Percentiles rank a stretch among this genome's conserved stretches.
These are phyloP conservation scores for Xestia xanthographa DNA, from an alignment of 2,888 invertebrate genomes.

Conservation along the genomic window DNA sequence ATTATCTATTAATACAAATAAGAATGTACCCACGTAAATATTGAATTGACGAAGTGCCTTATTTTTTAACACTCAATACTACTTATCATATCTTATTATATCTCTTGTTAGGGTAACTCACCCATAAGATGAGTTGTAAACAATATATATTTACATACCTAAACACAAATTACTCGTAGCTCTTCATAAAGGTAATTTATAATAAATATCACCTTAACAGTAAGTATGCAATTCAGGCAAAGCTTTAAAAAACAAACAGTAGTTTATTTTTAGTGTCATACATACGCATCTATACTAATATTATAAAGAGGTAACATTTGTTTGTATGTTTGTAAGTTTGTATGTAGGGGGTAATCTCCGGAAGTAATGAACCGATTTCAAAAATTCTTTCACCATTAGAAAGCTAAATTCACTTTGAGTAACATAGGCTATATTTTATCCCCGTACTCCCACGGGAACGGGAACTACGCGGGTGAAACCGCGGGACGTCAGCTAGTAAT, in stretches of 20 bases:
- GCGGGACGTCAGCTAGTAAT: no score
- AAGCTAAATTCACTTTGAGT: no score
- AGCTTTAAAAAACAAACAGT: background rate
- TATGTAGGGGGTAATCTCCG: no score
- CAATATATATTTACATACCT: background rate
- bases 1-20: background rate
- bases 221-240: background rate
- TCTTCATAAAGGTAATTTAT: background rate
- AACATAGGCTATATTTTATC: no score
- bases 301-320: no score
- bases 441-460: no score
- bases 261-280: background rate
- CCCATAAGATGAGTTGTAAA: background rate
- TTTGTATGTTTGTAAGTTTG: no score
- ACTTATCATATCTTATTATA: constrained; percentile 8
- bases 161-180: background rate
- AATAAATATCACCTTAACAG: background rate
- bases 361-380: no score
- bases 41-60: background rate
- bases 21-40: background rate
- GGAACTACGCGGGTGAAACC: no score
- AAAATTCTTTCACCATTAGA: no score
- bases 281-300: no score
- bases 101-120: constrained; percentile 13
- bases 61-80: background rate